Evolutionary conservation across 2,888 invertebrate species (phyloP).

Genomic region (Pandemis cinnamomeana): DNA sequence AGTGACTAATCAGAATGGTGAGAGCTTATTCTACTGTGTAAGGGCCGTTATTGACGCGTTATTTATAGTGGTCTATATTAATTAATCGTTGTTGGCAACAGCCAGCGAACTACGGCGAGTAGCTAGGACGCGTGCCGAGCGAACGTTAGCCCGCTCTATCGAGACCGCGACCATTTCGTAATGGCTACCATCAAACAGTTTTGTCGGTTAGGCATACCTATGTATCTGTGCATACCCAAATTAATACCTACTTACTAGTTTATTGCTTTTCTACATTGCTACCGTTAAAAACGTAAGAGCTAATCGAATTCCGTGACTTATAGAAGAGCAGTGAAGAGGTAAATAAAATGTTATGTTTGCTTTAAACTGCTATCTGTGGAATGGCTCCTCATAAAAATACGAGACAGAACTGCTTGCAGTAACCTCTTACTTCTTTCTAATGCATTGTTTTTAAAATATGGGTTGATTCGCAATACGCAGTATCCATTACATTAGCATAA

Average conservation of each 20-base stretch:
- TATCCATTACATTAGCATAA: conserved; percentile 58
- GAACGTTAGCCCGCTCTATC: conserved; percentile 55
- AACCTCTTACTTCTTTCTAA: conserved; percentile 5
- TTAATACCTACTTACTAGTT: conserved; percentile 26
- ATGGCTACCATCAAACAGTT: conserved; percentile 49
- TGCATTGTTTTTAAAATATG: conserved; percentile 14
- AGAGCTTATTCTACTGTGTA: conserved; percentile 25
- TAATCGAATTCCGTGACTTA: not conserved
- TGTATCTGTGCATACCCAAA: conserved; percentile 28
- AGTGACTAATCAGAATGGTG: conserved; percentile 1
- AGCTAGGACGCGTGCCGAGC: conserved; percentile 59
- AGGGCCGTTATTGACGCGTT: conserved; percentile 37
- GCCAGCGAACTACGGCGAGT: conserved; percentile 42
- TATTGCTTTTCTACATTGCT: not conserved
- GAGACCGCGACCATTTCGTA: conserved; percentile 62
- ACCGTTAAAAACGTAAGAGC: not conserved
- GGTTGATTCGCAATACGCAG: conserved; percentile 41
- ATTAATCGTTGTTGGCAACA: conserved; percentile 42
- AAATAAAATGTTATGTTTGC: not conserved
- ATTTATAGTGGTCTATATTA: conserved; percentile 40
- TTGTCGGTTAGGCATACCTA: conserved; percentile 34
- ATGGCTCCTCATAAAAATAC: not conserved
- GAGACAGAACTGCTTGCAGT: not conserved
- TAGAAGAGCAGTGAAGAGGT: not conserved
- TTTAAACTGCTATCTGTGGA: not conserved